Evolutionary conservation across 2,113 vertebrate species (phyloP).

Genomic region (Kryptolebias marmoratus): DNA sequence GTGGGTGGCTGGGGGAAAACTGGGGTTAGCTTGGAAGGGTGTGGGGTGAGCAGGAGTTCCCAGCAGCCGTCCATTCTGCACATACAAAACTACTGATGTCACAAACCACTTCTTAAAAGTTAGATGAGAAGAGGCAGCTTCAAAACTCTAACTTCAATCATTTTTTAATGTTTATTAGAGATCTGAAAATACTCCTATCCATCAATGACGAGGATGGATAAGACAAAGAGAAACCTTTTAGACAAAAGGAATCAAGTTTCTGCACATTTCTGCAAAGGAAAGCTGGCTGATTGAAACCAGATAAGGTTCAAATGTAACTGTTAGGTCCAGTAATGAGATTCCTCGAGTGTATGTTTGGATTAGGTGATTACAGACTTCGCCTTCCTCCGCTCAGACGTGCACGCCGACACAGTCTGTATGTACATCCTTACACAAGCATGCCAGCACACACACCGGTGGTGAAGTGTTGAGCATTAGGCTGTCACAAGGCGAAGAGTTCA

Average conservation of each 20-base stretch:
- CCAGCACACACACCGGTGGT: constrained; percentile 10
- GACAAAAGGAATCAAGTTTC: constrained; percentile 81
- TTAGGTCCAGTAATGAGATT: constrained; percentile 82
- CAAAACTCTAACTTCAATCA: constrained; percentile 39
- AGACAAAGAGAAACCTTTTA: constrained; percentile 68
- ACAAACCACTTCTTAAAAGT: constrained; percentile 57
- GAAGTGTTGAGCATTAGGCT: constrained; percentile 36
- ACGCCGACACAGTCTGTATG: constrained; percentile 27
- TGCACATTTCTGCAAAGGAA: constrained; percentile 61
- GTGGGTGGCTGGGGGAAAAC: constrained; percentile 53
- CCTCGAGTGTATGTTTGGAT: constrained; percentile 82
- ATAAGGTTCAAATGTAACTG: constrained; percentile 82
- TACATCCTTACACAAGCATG: constrained; percentile 6
- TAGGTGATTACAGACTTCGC: constrained; percentile 82
- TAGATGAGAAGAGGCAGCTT: constrained; percentile 70
- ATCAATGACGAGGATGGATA: constrained; percentile 67
- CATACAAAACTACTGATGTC: constrained; percentile 74
- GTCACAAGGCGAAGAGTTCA: constrained; percentile 71
- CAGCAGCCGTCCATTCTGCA: constrained; percentile 68
- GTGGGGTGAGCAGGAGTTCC: constrained; percentile 72
- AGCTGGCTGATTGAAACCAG: constrained; percentile 82
- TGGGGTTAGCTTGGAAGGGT: constrained; percentile 62
- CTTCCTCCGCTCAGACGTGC: constrained; percentile 68
- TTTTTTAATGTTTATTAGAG: constrained; percentile 42
- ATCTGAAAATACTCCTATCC: constrained; percentile 56